Conservation (phyloP, 2,797 vertebrate species). For the Helicolenus hilgendorfi region DNA sequence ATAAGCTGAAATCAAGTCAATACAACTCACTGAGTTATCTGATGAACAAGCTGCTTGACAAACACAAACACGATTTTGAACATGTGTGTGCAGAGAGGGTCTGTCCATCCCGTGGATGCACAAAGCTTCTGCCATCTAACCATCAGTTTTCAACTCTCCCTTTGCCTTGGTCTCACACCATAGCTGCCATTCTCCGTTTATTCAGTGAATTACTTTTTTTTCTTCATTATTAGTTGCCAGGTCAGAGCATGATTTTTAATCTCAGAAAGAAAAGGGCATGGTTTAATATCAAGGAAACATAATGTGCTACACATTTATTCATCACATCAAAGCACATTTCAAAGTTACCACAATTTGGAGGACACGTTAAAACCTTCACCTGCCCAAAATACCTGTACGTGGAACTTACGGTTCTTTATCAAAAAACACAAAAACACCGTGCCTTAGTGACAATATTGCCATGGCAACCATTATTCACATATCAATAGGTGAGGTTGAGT, state of each 20-base stretch:
- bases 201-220: no score
- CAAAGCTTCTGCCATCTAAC: neutral
- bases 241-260: neutral
- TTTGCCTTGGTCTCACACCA: neutral
- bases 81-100: neutral
- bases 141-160: neutral
- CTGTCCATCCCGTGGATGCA: neutral
- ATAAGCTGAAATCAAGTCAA: constrained; percentile 74
- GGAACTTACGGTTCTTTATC: neutral
- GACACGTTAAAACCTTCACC: neutral
- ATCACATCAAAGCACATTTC: neutral
- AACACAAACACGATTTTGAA: constrained; percentile 41
- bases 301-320: neutral
- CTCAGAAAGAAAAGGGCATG: neutral
- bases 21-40: constrained; percentile 54
- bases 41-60: constrained; percentile 56
- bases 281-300: constrained; percentile 2
- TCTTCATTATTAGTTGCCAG: neutral
- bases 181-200: neutral
- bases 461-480: constrained; percentile 30
- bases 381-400: neutral
- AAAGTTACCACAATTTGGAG: neutral
- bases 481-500: constrained; percentile 15
- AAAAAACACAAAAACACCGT: neutral
- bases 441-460: neutral